Conservation (phyloP, 2,113 vertebrate species). For the Rhodinocichla rosea region DNA sequence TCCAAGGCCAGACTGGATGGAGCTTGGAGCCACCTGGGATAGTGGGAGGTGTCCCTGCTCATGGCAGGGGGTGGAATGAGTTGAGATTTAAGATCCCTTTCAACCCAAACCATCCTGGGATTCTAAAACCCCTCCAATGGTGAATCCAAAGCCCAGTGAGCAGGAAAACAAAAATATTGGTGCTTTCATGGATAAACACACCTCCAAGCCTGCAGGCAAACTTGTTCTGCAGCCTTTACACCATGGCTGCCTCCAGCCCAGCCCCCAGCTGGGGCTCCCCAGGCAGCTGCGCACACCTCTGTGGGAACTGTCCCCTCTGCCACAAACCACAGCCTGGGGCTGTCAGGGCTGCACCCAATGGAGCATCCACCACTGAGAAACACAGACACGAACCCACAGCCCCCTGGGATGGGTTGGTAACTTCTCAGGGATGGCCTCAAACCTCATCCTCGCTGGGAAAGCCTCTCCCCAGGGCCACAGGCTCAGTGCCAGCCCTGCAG, state of each 20-base stretch:
- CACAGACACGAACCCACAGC: not conserved
- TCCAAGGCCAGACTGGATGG: accelerated
- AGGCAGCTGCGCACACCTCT: not conserved
- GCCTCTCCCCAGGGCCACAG: accelerated
- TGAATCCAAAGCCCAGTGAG: not conserved
- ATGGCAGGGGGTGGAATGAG: accelerated
- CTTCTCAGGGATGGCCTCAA: not conserved
- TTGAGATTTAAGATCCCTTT: not conserved
- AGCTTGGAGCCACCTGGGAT: not conserved
- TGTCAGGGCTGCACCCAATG: accelerated
- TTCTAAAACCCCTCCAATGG: not conserved
- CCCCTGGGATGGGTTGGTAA: accelerated
- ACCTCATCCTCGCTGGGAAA: not conserved
- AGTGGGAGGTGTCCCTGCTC: not conserved
- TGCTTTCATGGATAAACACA: not conserved
- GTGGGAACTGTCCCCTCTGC: not conserved
- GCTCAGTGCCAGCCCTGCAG: not conserved
- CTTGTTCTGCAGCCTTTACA: not conserved
- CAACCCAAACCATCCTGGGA: not conserved
- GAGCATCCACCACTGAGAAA: not conserved
- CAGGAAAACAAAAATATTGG: not conserved
- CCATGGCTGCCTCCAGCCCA: accelerated
- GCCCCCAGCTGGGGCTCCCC: not conserved
- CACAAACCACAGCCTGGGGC: not conserved
- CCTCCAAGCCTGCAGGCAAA: not conserved